phyloP scores from a whole-genome alignment of 2,888 invertebrate genomes.

The Parapristionchus giblindavisi region DNA sequence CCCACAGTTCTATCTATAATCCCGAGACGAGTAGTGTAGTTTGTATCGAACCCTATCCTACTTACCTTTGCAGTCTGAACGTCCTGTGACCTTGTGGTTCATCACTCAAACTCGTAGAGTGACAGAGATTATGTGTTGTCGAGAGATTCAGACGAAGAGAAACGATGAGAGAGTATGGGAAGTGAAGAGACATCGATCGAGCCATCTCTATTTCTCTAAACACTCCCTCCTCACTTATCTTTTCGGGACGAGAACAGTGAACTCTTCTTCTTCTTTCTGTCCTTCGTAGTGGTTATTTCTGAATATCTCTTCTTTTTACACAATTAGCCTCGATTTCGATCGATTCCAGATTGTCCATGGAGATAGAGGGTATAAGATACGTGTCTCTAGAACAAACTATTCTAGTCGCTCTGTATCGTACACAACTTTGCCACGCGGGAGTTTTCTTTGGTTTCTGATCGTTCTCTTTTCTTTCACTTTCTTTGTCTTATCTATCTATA shows the following conservation, averaged over 20 bases:
- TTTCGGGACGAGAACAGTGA: constrained; percentile 10
- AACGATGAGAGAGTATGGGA: not conserved
- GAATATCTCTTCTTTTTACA: constrained; percentile 18
- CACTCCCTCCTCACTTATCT: not conserved
- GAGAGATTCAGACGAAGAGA: constrained; percentile 26
- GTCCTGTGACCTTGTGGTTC: constrained; percentile 20
- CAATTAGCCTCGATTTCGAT: no score
- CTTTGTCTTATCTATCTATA: not conserved
- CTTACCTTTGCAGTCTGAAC: constrained; percentile 18
- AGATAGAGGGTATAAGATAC: no score
- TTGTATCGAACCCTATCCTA: no score
- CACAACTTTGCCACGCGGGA: not conserved
- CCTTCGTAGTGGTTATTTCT: not conserved
- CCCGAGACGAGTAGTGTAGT: no score
- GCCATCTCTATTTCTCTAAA: not conserved
- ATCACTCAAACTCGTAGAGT: constrained; percentile 7
- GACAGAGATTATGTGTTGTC: not conserved
- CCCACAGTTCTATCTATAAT: no score
- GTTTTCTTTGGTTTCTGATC: not conserved
- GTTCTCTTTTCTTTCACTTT: not conserved
- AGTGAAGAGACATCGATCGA: constrained; percentile 1
- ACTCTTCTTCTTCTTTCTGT: constrained; percentile 15
- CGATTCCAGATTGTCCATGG: no score
- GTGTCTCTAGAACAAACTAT: no score
- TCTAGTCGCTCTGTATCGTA: not conserved